phyloP scores from a whole-genome alignment of 2,797 vertebrate species.

The Sebastes oblongus region DNA sequence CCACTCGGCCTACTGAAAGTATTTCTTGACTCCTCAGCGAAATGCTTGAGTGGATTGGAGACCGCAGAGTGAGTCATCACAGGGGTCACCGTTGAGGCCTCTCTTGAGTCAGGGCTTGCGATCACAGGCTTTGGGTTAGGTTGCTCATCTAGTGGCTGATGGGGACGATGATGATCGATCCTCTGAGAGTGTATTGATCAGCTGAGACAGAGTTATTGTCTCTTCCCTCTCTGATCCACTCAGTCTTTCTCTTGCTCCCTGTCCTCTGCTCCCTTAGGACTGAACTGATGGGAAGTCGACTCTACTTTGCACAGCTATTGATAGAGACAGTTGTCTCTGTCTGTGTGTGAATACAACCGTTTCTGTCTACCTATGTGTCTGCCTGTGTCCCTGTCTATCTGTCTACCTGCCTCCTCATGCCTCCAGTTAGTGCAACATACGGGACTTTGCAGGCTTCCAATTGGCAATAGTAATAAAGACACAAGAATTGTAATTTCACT shows the following conservation, averaged over 20 bases:
- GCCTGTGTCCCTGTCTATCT: neutral
- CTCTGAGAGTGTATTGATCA: constrained; percentile 68
- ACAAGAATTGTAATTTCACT: neutral
- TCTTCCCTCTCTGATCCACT: constrained; percentile 45
- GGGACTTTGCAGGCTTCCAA: neutral
- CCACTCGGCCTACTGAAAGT: neutral
- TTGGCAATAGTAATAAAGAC: neutral
- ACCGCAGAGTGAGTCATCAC: constrained; percentile 35
- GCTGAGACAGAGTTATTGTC: constrained; percentile 59
- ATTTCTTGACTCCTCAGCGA: constrained; percentile 5
- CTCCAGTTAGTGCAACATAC: neutral
- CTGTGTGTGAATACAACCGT: constrained; percentile 8
- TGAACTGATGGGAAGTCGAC: constrained; percentile 58
- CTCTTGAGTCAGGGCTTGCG: constrained; percentile 10
- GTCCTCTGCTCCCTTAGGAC: constrained; percentile 31
- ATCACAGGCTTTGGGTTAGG: constrained; percentile 49
- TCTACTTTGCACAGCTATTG: constrained; percentile 49
- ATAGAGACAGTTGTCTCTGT: constrained; percentile 37
- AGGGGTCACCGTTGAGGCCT: constrained; percentile 25
- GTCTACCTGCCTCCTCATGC: neutral
- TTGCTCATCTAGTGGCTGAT: constrained; percentile 49
- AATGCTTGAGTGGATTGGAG: constrained; percentile 24
- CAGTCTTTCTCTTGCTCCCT: constrained; percentile 10
- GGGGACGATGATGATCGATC: constrained; percentile 60
- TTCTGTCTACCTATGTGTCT: constrained; percentile 25